phyloP scores from a whole-genome alignment of 2,113 vertebrate species.

The Pelvicachromis taeniatus region DNA sequence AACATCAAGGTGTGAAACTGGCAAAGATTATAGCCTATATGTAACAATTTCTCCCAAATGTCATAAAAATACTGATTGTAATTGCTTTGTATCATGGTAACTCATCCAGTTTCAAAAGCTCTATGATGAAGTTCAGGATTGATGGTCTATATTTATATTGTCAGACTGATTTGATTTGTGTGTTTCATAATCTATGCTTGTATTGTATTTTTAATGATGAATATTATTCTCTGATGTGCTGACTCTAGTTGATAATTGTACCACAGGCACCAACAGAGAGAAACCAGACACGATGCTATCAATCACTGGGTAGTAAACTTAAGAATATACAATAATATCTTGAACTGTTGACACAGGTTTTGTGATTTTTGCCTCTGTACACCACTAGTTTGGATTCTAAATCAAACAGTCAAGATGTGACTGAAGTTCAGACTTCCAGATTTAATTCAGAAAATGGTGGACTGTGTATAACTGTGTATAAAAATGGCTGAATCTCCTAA shows the following conservation, averaged over 20 bases:
- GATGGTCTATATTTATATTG: background rate
- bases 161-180: background rate
- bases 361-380: background rate
- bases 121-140: background rate
- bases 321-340: background rate
- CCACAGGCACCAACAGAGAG: background rate
- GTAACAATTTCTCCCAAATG: background rate
- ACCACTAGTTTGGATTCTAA: background rate
- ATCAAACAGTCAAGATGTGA: background rate
- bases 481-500: background rate
- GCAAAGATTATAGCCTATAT: background rate
- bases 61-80: slow-evolving; percentile 9
- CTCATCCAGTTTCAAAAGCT: background rate
- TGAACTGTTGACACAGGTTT: background rate
- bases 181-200: background rate
- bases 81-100: slow-evolving; percentile 5
- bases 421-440: background rate
- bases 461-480: background rate
- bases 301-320: slow-evolving; percentile 37
- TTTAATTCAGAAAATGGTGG: background rate
- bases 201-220: background rate
- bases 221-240: background rate
- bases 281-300: slow-evolving; percentile 26
- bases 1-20: background rate
- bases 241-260: background rate